Conservation (phyloP, 2,113 vertebrate genomes). For the Aptenodytes forsteri region DNA sequence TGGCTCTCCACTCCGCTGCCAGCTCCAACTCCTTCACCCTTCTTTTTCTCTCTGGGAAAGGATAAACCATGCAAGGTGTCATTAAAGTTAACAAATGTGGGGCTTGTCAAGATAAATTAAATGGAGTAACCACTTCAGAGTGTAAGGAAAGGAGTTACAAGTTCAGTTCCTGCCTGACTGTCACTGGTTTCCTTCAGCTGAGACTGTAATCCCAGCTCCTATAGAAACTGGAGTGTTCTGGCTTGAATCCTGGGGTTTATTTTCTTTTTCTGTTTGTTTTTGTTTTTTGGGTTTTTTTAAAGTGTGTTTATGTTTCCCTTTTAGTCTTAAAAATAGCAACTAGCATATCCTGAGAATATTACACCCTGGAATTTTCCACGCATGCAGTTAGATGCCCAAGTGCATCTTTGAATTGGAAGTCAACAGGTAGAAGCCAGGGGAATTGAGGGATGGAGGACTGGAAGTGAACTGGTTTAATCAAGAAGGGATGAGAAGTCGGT, state of each 20-base stretch:
- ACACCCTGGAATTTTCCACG: neutral
- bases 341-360: neutral
- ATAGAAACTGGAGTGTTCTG: neutral
- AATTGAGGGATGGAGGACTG: neutral
- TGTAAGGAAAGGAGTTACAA: neutral
- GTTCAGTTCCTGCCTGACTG: neutral
- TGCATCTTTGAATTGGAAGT: neutral
- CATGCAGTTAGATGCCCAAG: neutral
- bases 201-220: neutral
- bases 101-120: neutral
- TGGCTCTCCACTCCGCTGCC: neutral
- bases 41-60: neutral
- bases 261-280: neutral
- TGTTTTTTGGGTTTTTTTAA: neutral
- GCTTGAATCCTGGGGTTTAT: neutral
- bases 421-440: neutral
- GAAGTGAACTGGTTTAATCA: neutral
- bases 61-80: neutral
- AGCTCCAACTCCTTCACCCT: neutral
- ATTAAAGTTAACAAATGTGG: neutral
- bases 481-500: accelerated
- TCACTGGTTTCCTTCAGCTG: neutral
- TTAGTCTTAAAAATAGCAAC: neutral
- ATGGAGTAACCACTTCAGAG: neutral
- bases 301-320: neutral